Evolutionary conservation across 2,797 vertebrate species (phyloP), one percentile per base, ranked within the genome.

Genomic region (Calcarius lapponicus): DNA sequence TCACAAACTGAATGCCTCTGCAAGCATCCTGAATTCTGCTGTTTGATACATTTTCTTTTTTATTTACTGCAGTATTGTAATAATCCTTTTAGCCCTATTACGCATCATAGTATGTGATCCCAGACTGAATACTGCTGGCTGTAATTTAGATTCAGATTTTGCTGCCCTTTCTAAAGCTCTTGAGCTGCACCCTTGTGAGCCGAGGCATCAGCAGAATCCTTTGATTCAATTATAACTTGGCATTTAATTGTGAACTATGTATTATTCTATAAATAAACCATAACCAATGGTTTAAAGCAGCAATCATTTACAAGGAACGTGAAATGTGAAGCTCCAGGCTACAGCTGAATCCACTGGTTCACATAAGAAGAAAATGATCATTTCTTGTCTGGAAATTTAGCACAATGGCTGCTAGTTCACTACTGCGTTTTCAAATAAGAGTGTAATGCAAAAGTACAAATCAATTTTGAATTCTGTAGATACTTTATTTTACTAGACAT

Each of bases 251-350:
- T 92, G 90, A 87, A 71, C 83, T 85, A 54, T 67, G 74, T 67
- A 87, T 95, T 95, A 80, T 88, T 91, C 89, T 85, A 92, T 91
- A 94, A 94, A 96, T 91, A 96, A 91, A 88, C 84, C 80, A 75
- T 89, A 95, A 65, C 86, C 50, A 89, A 78, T 91, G 84, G 65
- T 89, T 96, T 96, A 89, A 92, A 91, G 50, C 57, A 87, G 67
- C 67, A 94, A 4, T 87, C 25, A 65, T 82, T 85, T 94, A 83
- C 34, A 80, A 85, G 28, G 34, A 93, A 81, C 11, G 17, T 54
- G 42, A 60, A 87, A 87, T 65, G 32, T 42, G 67, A 87, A 90
- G 53, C 86, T 90, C 38, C 28, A 81, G 84, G 72, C 60, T 91
- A 10, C 69, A 72, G 75, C 38, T 80, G 64, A 80, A 70, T 84